Base-by-base conservation (phyloP, 1,140 invertebrate species). In the Homarus americanus region DNA sequence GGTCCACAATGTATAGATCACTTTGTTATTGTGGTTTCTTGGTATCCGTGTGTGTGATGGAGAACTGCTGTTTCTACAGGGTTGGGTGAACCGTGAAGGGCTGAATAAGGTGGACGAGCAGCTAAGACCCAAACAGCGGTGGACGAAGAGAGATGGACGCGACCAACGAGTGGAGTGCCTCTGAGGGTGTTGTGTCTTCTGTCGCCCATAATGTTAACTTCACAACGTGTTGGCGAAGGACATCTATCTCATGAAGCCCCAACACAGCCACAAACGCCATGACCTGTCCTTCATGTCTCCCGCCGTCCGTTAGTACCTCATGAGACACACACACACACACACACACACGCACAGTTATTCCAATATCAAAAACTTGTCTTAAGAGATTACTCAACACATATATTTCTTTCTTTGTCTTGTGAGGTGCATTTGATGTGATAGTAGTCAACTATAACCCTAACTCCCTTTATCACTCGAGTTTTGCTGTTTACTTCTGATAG, bases 131-230 rank as follows among this genome's bases (percentile, higher is more conserved):
- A 95, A 91, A 89, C 92, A 12, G 94, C 94, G 5, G 93, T 95
- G 0, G 93, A 94, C 36, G 93, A 93, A 7, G 93, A 93, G 1
- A 80, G 94, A 0, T 98, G 95, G 95, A 79, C 78, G 97, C 97
- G 0, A 97, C 97, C 0, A 38, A 93, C 0, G 94, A 96, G 53
- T 98, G 97, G 96, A 93, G 94, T 38, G 41, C 91, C 0, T 96
- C 96, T 0, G 96, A 98, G 94, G 41, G 49, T 10, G 94, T 96
- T 1, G 91, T 97, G 84, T 87, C 95, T 4, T 9, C 91, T 5
- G 94, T 94, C 24, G 96, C 97, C 0, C 94, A 95, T 75, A 95
- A 95, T 40, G 96, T 98, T 12, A 96, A 97, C 93, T 97, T 97
- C 93, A 98, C 93, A 97, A 98, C 93, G 96, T 98, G 91, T 93